Evolutionary conservation across 2,888 invertebrate genomes (phyloP).

Genomic region (Sisyra nigra): DNA sequence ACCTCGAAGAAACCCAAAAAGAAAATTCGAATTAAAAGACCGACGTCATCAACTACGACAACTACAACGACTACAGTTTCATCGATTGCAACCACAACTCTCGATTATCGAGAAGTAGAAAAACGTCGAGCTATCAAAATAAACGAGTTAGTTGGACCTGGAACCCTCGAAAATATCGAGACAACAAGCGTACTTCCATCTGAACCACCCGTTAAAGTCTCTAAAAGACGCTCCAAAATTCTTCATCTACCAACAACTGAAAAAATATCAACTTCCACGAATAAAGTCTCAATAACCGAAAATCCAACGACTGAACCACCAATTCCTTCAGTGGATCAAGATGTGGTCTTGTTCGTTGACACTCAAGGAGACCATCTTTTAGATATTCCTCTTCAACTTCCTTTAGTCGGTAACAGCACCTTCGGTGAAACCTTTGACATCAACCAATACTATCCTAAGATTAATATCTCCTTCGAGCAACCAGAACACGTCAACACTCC

Average conservation of each 20-base stretch:
- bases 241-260: background rate
- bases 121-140: too few species aligned
- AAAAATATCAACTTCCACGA: conserved; percentile 8
- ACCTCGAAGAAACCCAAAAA: background rate
- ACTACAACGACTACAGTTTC: too few species aligned
- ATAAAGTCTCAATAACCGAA: too few species aligned
- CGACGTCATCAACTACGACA: conserved; percentile 2
- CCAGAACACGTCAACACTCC: conserved; percentile 18
- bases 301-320: background rate
- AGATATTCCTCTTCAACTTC: conserved; percentile 5
- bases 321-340: background rate
- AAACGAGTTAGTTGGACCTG: too few species aligned
- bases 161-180: background rate
- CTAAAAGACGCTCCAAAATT: conserved; percentile 4
- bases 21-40: background rate
- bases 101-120: too few species aligned
- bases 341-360: conserved; percentile 3
- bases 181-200: too few species aligned
- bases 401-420: background rate
- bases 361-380: conserved; percentile 1
- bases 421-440: conserved; percentile 10
- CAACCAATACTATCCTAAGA: conserved; percentile 8
- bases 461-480: conserved; percentile 1
- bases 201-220: conserved; percentile 7
- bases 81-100: too few species aligned